A percentile compares a stretch with the other conserved stretches of the same genome.
Conservation (phyloP, 2,113 vertebrate genomes). For the Boleophthalmus pectinirostris region DNA sequence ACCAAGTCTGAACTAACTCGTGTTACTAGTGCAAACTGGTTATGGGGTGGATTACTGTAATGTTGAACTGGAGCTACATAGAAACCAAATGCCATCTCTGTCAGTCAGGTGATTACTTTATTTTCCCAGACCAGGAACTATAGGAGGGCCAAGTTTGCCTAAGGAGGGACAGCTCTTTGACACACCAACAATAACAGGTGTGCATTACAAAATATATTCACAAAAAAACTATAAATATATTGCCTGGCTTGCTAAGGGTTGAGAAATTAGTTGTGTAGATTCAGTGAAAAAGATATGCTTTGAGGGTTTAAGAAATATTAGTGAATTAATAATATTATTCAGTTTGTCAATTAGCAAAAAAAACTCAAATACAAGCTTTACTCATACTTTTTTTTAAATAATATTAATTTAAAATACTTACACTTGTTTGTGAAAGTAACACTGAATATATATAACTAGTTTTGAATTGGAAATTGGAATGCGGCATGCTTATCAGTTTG, state of each 20-base stretch:
- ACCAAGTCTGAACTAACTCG: not conserved
- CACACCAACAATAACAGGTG: conserved; percentile 17
- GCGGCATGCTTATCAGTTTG: too few species aligned
- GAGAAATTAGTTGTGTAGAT: not conserved
- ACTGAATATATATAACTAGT: too few species aligned
- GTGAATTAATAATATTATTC: not conserved
- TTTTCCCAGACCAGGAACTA: conserved; percentile 37
- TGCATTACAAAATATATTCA: conserved; percentile 3
- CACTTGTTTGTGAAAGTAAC: not conserved
- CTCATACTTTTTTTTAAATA: not conserved
- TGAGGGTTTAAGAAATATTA: too few species aligned
- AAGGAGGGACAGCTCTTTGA: conserved; percentile 50
- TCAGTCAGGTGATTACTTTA: conserved; percentile 22
- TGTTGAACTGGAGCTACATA: not conserved
- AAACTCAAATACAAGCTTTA: not conserved
- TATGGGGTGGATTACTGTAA: not conserved
- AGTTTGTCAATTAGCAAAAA: not conserved
- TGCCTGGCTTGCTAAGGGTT: not conserved
- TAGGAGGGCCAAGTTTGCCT: conserved; percentile 49
- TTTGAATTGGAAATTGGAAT: too few species aligned
- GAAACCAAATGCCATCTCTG: conserved; percentile 23
- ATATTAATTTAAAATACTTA: not conserved
- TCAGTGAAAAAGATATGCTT: not conserved
- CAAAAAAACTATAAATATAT: not conserved
- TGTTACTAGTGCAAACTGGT: not conserved